Evolutionary conservation across 2,797 vertebrate genomes (phyloP), one percentile per base, ranked within the genome.

Genomic region (Enteromius viviparus): DNA sequence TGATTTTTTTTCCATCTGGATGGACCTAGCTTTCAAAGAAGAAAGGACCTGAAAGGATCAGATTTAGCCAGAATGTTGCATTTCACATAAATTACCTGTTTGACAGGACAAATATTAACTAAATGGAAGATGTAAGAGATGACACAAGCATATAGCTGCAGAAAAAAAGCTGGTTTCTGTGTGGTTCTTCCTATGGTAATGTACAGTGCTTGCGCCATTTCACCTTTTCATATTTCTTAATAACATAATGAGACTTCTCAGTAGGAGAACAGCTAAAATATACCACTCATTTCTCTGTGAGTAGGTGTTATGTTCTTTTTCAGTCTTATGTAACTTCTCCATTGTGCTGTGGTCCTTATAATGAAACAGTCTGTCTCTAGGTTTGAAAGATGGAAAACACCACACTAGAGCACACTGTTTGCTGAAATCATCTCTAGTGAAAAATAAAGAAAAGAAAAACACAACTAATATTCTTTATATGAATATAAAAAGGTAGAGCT

Each of bases 271-370:
- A 37, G 53, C 49, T 49, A n/a, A 78, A 80, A 82, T 68, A 81
- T 58, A 34, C 21, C 78, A 78, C n/a, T 80, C 34, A 40, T 79
- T 55, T 76, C 66, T 78, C 26, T 49, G 78, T 82, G 76, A 82
- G 76, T 19, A 79, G 77, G 60, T 78, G 77, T 82, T 72, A 32
- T 51, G 78, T 76, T 78, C 80, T 81, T 78, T 85, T 62, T 78
- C 69, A 65, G 21, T 79, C 64, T 87, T 83, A 70, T 78, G 64
- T 82, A 85, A 70, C 37, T 85, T 81, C 75, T 47, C 68, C 78
- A 85, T 78, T 78, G 81, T 76, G 83, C 77, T 78, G 21, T 80
- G 49, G 80, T 77, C 82, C 66, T 82, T 84, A 75, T 77, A 84
- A 80, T 72, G 72, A 76, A 86, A 78, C 66, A 47, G 85, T 78